Conservation (phyloP, 2,113 vertebrate genomes). For the Sciurus niger region DNA sequence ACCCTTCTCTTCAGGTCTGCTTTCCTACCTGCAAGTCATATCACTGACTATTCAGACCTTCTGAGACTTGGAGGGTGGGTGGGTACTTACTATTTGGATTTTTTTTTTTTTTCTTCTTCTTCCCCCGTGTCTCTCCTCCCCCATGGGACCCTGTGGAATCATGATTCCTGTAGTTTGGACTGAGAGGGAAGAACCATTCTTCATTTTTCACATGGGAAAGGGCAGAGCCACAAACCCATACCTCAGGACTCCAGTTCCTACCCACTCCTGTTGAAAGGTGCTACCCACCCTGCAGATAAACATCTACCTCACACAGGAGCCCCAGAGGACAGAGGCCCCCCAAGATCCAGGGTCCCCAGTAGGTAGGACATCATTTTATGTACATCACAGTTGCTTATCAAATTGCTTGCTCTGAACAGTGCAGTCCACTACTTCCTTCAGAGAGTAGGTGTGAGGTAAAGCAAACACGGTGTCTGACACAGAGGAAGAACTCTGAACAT, state of each 20-base stretch:
- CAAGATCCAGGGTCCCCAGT: background rate
- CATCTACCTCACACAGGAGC: background rate
- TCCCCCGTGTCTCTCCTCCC: background rate
- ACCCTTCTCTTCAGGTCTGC: background rate
- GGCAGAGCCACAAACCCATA: background rate
- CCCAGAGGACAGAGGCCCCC: background rate
- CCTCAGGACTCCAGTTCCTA: background rate
- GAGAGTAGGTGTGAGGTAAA: background rate
- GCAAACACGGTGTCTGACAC: background rate
- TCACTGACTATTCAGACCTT: background rate
- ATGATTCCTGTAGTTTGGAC: background rate
- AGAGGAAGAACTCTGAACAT: background rate
- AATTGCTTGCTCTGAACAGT: background rate
- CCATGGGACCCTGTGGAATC: background rate
- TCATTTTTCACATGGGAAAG: conserved; percentile 5
- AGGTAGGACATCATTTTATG: background rate
- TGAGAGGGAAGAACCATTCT: background rate
- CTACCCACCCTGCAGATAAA: too few species aligned
- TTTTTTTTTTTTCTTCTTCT: background rate
- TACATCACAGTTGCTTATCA: background rate
- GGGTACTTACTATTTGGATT: background rate
- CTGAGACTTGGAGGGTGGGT: background rate
- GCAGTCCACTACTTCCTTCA: background rate
- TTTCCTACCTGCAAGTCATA: background rate
- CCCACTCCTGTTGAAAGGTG: background rate